Evolutionary conservation across 2,113 vertebrate genomes (phyloP), one percentile per base, ranked within the genome.

Genomic region (Nothobranchius kuhntae): DNA sequence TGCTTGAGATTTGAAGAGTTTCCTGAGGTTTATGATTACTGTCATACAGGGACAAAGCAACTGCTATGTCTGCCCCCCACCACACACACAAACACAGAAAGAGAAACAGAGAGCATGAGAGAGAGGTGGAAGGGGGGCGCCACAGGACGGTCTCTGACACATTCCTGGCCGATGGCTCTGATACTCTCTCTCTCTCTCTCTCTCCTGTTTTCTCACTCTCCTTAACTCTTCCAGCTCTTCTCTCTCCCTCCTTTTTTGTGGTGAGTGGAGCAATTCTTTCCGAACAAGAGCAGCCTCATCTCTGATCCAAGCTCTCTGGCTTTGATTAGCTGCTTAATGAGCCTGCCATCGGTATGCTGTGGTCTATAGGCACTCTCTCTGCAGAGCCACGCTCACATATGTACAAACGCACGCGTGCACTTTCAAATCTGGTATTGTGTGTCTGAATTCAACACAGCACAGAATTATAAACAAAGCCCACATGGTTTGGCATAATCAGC

Each of bases 291-390:
- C 88, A 86, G 87, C 89, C 82, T 89, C 87, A 81, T 90, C 85
- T 90, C 81, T 79, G 86, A 88, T 91, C 88, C 89, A 89, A 89
- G 71, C 81, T 50, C 80, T 90, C 91, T 92, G 91, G 91, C 85
- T 90, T 89, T 88, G 84, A 92, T 92, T 92, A 92, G 91, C 84
- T 88, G 85, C 85, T 92, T 92, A 91, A 91, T 92, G 90, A 91
- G 89, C 84, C 88, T 89, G 85, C 87, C 76, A 69, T 87, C 82
- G 79, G 89, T 92, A 91, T 92, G 87, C 83, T 89, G 90, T 46
- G 86, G 87, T 87, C 84, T 67, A 65, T 53, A 61, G 58, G 50
- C 62, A 65, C 76, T 51, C 38, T 50, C 42, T 36, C 57, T 51
- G 38, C 65, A 58, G 13, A 53, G 11, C 54, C 59, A 51, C 64